Base-by-base conservation (phyloP, 2,797 vertebrate genomes). In the Melanotaenia boesemani region DNA sequence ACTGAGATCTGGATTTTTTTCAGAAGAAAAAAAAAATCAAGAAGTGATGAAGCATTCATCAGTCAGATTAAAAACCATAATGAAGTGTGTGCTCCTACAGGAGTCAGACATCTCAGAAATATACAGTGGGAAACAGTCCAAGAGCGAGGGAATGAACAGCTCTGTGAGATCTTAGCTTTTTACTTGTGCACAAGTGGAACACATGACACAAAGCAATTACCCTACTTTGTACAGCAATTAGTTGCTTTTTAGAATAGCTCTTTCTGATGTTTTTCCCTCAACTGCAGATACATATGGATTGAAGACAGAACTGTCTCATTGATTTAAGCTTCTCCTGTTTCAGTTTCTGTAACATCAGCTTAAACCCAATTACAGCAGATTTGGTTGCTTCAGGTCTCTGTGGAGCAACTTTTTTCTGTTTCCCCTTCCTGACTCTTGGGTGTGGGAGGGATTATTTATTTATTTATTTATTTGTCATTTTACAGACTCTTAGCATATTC, bases 351-450 rank as follows among this genome's bases (percentile, higher is more conserved):
- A 94, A 95, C 92, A 95, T 94, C 94, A 95, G 93, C 93, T 95
- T 95, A 94, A 94, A 93, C 91, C 93, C 92, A 95, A 95, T 95
- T 95, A 96, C 94, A 92, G 92, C 90, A 94, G 93, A 95, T 95
- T 95, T 92, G 93, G 93, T 94, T 94, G 87, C 93, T 86, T 78
- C 81, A 32, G 64, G 88, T 93, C 93, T 93, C 92, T 81, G 83
- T 54, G 86, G 93, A 91, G 86, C 80, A 70, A 91, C 87, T 81
- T 90, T 90, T 79, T 81, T 83, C 37, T 56, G 48, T 67, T 74
- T 63, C 77, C 67, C 64, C 74, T 77, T 82, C 66, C 72, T 71
- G 71, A 85, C 76, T 91, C 83, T 70, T 76, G 76, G 63, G 79
- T 74, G 76, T 86, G 81, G 78, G 83, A 88, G 87, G 83, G 70